Evolutionary conservation across 1,140 invertebrate species (phyloP).

Genomic region (Drosophila nigrodunni): DNA sequence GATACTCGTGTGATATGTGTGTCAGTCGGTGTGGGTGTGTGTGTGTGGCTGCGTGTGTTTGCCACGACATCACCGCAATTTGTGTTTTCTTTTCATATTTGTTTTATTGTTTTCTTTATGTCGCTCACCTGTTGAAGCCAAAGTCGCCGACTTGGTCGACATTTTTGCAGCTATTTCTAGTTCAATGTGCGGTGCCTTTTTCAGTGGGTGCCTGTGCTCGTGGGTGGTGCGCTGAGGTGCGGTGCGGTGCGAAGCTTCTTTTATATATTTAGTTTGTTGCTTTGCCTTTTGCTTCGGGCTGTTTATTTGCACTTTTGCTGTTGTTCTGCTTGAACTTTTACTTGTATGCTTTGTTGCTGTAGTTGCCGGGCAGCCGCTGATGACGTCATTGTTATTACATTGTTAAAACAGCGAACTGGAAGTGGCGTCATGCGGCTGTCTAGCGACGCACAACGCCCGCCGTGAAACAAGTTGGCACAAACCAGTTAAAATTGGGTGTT

Average conservation of each 20-base stretch:
- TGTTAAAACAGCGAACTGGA: conserved; percentile 17
- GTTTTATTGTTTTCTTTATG: conserved; percentile 16
- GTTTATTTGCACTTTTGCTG: conserved; percentile 9
- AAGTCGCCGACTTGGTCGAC: conserved; percentile 36
- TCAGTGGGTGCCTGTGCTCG: too few species aligned
- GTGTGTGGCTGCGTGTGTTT: neutral
- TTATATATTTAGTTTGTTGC: conserved; percentile 30
- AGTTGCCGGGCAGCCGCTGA: conserved; percentile 18
- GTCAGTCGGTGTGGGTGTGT: neutral
- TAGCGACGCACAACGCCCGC: conserved; percentile 41
- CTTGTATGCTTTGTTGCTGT: neutral
- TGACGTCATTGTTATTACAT: conserved; percentile 28
- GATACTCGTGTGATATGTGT: conserved; percentile 17
- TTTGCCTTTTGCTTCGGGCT: conserved; percentile 20
- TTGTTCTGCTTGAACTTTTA: too few species aligned
- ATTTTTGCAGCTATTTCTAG: conserved; percentile 24
- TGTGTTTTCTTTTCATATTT: conserved; percentile 8
- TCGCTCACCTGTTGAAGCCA: conserved; percentile 51
- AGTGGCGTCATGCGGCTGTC: conserved; percentile 51
- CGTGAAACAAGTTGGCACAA: conserved; percentile 1
- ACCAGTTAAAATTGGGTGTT: conserved; percentile 5
- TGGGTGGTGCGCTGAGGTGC: neutral
- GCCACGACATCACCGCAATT: conserved; percentile 9
- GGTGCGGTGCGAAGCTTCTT: neutral
- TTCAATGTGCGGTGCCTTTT: conserved; percentile 8